phyloP scores from a whole-genome alignment of 35 echinoderm and acorn worm genomes.

The Stichopus chloronotus region DNA sequence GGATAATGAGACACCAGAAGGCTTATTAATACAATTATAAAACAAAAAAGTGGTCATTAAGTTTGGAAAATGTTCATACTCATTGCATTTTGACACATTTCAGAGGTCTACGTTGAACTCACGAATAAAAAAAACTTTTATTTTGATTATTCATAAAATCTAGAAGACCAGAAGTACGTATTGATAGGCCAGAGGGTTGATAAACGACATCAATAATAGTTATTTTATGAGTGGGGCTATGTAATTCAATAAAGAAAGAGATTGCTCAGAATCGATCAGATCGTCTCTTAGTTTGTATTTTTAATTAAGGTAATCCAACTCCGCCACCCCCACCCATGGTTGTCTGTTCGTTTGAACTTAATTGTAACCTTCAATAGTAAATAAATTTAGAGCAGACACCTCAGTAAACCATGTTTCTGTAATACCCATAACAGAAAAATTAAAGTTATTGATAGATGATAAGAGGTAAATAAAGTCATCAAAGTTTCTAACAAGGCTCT shows the following conservation, averaged over 20 bases:
- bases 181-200: neutral
- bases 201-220: neutral
- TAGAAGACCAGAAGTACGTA: neutral
- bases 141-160: neutral
- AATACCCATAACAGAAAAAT: conserved; percentile 8
- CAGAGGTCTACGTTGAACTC: neutral
- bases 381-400: neutral
- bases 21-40: no score
- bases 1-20: no score
- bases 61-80: neutral
- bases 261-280: no score
- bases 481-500: neutral
- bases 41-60: neutral
- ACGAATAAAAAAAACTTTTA: neutral
- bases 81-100: neutral
- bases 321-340: neutral
- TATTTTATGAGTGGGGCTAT: no score
- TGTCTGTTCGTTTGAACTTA: neutral
- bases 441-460: neutral
- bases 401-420: neutral
- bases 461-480: neutral
- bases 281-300: neutral
- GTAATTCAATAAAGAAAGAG: no score
- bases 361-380: neutral
- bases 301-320: neutral